These are phyloP conservation scores for Pollimyrus isidori DNA, from an alignment of 2,113 vertebrate genomes.

Conservation along the genomic window DNA sequence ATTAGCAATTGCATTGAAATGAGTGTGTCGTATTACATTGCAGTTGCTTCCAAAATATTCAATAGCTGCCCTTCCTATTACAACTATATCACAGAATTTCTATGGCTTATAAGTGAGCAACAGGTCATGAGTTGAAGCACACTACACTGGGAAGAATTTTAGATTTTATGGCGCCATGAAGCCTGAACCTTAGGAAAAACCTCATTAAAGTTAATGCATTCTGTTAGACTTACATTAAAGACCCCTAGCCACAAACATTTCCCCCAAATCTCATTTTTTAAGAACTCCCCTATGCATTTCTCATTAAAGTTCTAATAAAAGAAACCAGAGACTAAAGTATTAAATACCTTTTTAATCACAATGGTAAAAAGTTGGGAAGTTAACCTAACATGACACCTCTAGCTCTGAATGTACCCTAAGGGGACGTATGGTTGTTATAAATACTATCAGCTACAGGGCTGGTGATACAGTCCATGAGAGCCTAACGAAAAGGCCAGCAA, in stretches of 20 bases:
- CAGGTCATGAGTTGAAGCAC: background rate
- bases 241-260: background rate
- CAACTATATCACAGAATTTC: background rate
- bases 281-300: background rate
- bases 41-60: background rate
- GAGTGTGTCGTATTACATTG: background rate
- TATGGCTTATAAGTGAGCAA: background rate
- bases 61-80: background rate
- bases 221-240: background rate
- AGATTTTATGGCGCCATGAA: background rate
- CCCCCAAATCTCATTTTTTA: background rate
- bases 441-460: background rate
- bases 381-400: background rate
- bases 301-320: background rate
- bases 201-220: background rate
- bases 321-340: background rate
- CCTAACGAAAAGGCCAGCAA: background rate
- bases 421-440: background rate
- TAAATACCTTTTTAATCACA: background rate
- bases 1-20: background rate
- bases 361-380: background rate
- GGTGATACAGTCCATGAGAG: background rate
- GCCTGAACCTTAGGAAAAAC: background rate
- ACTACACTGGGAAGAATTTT: background rate
- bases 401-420: background rate